Conservation (phyloP, 2,888 invertebrate species). For the Troglohyphantes excavatus region DNA sequence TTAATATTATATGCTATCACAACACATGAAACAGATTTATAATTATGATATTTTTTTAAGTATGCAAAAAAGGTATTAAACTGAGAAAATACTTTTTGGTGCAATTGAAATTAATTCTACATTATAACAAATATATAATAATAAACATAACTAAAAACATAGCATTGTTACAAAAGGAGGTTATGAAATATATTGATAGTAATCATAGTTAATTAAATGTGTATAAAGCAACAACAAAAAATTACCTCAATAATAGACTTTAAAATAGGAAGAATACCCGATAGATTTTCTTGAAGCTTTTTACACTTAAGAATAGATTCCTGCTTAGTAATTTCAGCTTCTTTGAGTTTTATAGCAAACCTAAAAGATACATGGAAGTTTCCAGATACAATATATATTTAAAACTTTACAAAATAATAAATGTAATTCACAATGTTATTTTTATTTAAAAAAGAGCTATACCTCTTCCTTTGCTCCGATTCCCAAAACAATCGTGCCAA, state of each 20-base stretch:
- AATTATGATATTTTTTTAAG: too few relatives aligned
- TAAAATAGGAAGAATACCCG: constrained; percentile 91
- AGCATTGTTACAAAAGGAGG: too few relatives aligned
- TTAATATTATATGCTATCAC: too few relatives aligned
- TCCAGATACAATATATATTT: background rate
- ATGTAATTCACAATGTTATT: background rate
- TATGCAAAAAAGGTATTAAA: too few relatives aligned
- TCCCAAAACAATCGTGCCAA: constrained; percentile 96
- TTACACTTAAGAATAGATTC: constrained; percentile 89
- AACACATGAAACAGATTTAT: too few relatives aligned
- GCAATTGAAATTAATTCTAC: too few relatives aligned
- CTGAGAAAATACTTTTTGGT: too few relatives aligned
- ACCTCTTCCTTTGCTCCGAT: constrained; percentile 91
- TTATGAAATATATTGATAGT: too few relatives aligned
- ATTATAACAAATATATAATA: too few relatives aligned
- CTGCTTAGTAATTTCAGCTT: constrained; percentile 90
- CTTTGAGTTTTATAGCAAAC: constrained; percentile 89
- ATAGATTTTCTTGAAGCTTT: constrained; percentile 89
- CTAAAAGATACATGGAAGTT: constrained; percentile 80
- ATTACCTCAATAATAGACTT: constrained; percentile 86
- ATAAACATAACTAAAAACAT: too few relatives aligned
- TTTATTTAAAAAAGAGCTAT: constrained; percentile 22
- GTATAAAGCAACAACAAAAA: constrained; percentile 10
- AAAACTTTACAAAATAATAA: background rate
- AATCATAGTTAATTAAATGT: too few relatives aligned